These are phyloP conservation scores for Harpalus rubripes DNA, from an alignment of 2,888 invertebrate species.

Conservation along the genomic window DNA sequence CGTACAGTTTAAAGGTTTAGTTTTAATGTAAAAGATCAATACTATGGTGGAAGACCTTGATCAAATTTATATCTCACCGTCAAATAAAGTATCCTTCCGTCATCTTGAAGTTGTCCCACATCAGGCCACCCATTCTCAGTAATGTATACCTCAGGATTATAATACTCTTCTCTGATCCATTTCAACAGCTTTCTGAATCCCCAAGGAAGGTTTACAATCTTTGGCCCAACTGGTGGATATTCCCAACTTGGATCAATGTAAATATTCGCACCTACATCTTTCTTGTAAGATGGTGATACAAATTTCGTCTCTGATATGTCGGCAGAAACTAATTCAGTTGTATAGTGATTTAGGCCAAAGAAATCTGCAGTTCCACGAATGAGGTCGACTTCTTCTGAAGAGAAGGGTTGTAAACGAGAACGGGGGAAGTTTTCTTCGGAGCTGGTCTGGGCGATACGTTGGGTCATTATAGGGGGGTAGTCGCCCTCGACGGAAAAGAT, in stretches of 20 bases:
- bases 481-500: constrained; percentile 67
- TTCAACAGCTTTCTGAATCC: constrained; percentile 80
- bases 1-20: too few relatives aligned
- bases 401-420: constrained; percentile 60
- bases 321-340: constrained; percentile 71
- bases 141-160: constrained; percentile 79
- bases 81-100: constrained; percentile 73
- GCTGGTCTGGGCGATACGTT: constrained; percentile 55
- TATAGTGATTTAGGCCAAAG: constrained; percentile 78
- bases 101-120: constrained; percentile 77
- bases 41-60: too few relatives aligned
- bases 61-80: background rate
- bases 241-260: constrained; percentile 77
- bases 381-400: constrained; percentile 68
- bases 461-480: constrained; percentile 61
- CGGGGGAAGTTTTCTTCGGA: constrained; percentile 50
- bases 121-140: constrained; percentile 82
- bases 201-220: constrained; percentile 80
- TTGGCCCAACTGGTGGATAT: constrained; percentile 76
- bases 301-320: background rate
- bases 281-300: constrained; percentile 33
- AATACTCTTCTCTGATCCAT: constrained; percentile 75
- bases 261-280: constrained; percentile 75
- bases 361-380: constrained; percentile 77
- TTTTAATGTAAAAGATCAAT: too few relatives aligned